phyloP scores from a whole-genome alignment of 64 coral and sea anemone species.

The Acropora tenuis region DNA sequence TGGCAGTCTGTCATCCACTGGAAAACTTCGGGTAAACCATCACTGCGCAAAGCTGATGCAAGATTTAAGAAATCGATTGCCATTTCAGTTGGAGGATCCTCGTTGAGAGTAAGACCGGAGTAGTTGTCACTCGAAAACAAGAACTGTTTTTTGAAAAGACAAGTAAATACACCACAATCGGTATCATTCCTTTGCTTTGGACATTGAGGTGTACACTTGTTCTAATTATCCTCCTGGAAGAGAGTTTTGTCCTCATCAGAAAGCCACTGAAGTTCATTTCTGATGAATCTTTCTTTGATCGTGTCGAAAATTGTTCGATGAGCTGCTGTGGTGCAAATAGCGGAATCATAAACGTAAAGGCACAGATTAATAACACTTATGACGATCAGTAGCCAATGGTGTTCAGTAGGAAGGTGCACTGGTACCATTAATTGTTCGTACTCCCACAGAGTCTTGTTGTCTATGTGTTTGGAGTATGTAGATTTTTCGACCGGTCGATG shows the following conservation, averaged over 20 bases:
- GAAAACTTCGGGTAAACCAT: neutral
- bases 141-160: neutral
- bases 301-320: conserved; percentile 2
- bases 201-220: neutral
- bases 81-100: neutral
- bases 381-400: no score
- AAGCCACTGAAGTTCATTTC: neutral
- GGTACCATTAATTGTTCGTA: neutral
- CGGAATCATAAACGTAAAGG: no score
- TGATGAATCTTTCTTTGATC: conserved; percentile 12
- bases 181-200: neutral
- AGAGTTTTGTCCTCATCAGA: neutral
- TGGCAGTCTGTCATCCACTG: neutral
- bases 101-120: neutral
- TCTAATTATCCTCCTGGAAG: neutral
- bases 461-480: conserved; percentile 26
- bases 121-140: neutral
- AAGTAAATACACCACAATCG: neutral
- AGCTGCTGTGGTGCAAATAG: no score
- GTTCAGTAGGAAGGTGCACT: no score
- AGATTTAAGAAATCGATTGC: neutral
- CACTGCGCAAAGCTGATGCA: neutral
- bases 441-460: neutral
- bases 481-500: neutral
- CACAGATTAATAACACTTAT: no score